A percentile compares a stretch with the other conserved stretches of the same genome.
Evolutionary conservation across 2,888 invertebrate genomes (phyloP).

Genomic region (Aspidiotus rigidus): DNA sequence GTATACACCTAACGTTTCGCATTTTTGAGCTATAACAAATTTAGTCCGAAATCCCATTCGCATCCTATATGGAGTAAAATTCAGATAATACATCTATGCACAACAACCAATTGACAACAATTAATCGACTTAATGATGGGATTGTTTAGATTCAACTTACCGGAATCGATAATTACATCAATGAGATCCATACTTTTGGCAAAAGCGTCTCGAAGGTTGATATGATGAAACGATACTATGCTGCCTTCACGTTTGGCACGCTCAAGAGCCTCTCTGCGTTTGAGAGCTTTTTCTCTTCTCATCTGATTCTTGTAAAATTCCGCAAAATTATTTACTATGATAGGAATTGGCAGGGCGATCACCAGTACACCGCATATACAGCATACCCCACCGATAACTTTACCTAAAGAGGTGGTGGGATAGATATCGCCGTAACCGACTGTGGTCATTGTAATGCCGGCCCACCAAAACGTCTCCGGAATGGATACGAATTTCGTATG

Average conservation of each 20-base stretch:
- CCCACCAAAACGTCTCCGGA: slow-evolving; percentile 99
- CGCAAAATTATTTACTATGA: slow-evolving; percentile 99
- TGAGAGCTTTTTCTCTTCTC: slow-evolving; percentile 96
- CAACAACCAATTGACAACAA: too few species aligned
- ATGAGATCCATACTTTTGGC: slow-evolving; percentile 98
- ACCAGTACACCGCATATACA: slow-evolving; percentile 99
- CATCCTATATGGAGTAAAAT: too few species aligned
- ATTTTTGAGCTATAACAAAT: too few species aligned
- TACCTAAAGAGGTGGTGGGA: slow-evolving; percentile 95
- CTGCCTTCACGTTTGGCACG: slow-evolving; percentile 94
- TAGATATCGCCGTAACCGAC: slow-evolving; percentile 98
- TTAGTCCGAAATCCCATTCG: too few species aligned
- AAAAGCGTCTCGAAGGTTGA: slow-evolving; percentile 94
- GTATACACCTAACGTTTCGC: too few species aligned
- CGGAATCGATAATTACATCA: slow-evolving; percentile 92
- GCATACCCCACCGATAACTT: slow-evolving; percentile 99
- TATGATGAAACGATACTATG: slow-evolving; percentile 95
- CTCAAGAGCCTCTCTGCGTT: slow-evolving; percentile 92
- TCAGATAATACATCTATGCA: too few species aligned
- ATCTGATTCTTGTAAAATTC: slow-evolving; percentile 99
- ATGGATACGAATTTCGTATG: slow-evolving; percentile 95
- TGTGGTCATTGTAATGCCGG: slow-evolving; percentile 97
- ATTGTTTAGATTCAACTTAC: slow-evolving; percentile 52
- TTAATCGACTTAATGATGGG: too few species aligned
- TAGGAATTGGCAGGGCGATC: slow-evolving; percentile 99